A percentile compares a stretch with the other conserved stretches of the same genome.
Evolutionary conservation across 1,140 invertebrate species (phyloP).

Genomic region (Drosophila arawakana): DNA sequence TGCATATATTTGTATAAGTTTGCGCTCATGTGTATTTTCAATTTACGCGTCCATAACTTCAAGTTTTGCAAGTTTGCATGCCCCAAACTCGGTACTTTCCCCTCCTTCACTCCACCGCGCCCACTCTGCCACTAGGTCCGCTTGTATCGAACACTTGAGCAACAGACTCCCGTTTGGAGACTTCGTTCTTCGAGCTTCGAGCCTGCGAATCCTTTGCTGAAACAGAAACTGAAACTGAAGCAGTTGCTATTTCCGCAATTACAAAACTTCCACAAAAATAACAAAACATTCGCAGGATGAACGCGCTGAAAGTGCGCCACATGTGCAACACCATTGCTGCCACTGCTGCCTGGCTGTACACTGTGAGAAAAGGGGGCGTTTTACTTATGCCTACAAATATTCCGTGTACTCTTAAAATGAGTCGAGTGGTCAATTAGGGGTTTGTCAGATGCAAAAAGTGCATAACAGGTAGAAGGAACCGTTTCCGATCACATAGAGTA

Average conservation of each 20-base stretch:
- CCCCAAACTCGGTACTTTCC: constrained; percentile 5
- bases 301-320: constrained; percentile 52
- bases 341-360: neutral
- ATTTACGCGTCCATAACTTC: constrained; percentile 82
- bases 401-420: too few relatives aligned
- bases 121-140: neutral
- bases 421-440: too few relatives aligned
- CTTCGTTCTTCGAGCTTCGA: constrained; percentile 22
- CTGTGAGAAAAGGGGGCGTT: too few relatives aligned
- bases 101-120: constrained; percentile 14
- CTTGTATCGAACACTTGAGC: constrained; percentile 73
- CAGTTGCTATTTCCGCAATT: constrained; percentile 80
- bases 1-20: constrained; percentile 15
- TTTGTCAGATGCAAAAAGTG: too few relatives aligned
- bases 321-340: constrained; percentile 47
- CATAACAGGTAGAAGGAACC: too few relatives aligned
- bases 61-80: constrained; percentile 77
- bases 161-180: constrained; percentile 38
- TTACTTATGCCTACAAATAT: too few relatives aligned
- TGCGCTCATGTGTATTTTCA: constrained; percentile 79
- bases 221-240: constrained; percentile 54
- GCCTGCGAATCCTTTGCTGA: constrained; percentile 38
- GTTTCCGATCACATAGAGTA: too few relatives aligned
- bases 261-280: constrained; percentile 81
- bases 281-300: constrained; percentile 68